A percentile compares a stretch with the other conserved stretches of the same genome.
Conservation (phyloP, 2,888 invertebrate genomes). For the Drosophila tanythrix region DNA sequence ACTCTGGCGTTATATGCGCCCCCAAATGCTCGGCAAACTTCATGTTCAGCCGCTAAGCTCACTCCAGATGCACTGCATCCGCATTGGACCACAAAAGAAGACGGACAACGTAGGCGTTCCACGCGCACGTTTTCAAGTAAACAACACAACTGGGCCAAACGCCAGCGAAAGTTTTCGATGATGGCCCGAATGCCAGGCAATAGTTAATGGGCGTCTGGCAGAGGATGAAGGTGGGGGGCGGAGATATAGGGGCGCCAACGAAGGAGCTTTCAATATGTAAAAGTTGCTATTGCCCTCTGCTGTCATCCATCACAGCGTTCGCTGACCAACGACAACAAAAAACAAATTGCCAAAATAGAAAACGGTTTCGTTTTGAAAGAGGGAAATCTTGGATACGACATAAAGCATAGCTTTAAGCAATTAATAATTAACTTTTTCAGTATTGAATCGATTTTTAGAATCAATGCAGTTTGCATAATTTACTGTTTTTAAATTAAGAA, state of each 20-base stretch:
- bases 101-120: constrained; percentile 39
- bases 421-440: background rate
- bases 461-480: background rate
- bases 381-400: background rate
- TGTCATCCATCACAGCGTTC: constrained; percentile 14
- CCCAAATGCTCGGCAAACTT: constrained; percentile 95
- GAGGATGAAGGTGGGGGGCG: background rate
- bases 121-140: constrained; percentile 78
- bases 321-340: constrained; percentile 57
- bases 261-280: constrained; percentile 72
- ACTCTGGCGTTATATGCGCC: constrained; percentile 96
- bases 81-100: constrained; percentile 46
- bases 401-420: background rate
- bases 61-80: constrained; percentile 67
- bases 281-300: constrained; percentile 54
- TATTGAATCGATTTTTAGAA: background rate
- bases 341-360: constrained; percentile 15
- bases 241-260: background rate
- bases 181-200: constrained; percentile 48
- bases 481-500: background rate
- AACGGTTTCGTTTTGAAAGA: background rate
- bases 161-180: constrained; percentile 67
- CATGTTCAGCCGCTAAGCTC: constrained; percentile 86
- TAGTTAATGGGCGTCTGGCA: background rate
- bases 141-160: constrained; percentile 76